These are phyloP conservation scores for Meloidogyne hapla DNA, from an alignment of 1,140 invertebrate genomes.

Conservation along the genomic window DNA sequence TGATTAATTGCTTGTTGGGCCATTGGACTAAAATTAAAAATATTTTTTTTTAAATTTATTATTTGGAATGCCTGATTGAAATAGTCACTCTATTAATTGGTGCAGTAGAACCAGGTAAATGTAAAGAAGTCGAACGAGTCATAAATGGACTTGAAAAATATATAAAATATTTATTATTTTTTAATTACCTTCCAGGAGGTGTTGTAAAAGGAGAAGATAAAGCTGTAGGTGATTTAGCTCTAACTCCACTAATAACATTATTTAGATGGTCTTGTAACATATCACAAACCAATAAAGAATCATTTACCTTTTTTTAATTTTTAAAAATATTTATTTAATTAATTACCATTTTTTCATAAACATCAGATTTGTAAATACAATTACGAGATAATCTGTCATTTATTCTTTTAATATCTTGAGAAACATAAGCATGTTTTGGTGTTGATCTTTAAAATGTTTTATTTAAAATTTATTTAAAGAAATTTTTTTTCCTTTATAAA, in stretches of 20 bases:
- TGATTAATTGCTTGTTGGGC: slow-evolving; percentile 10
- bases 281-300: slow-evolving; percentile 50
- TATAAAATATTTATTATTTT: neutral
- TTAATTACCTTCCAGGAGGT: slow-evolving; percentile 21
- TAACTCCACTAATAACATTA: slow-evolving; percentile 42
- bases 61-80: neutral
- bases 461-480: neutral
- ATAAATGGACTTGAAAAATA: slow-evolving; percentile 26
- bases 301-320: slow-evolving; percentile 20
- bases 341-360: slow-evolving; percentile 52
- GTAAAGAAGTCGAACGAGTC: slow-evolving; percentile 26
- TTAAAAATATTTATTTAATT: neutral
- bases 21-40: slow-evolving; percentile 13
- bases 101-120: neutral
- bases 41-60: neutral
- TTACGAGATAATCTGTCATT: slow-evolving; percentile 34
- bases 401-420: slow-evolving; percentile 26
- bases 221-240: slow-evolving; percentile 43
- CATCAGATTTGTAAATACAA: slow-evolving; percentile 47
- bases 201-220: slow-evolving; percentile 39
- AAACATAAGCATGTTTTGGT: slow-evolving; percentile 43
- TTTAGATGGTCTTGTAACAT: slow-evolving; percentile 36
- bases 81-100: slow-evolving; percentile 23
- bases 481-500: neutral
- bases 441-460: slow-evolving; percentile 35